Percentiles rank a stretch among this genome's conserved stretches.
Evolutionary conservation across 2,797 vertebrate genomes (phyloP).

Genomic region (Spheniscus humboldti): DNA sequence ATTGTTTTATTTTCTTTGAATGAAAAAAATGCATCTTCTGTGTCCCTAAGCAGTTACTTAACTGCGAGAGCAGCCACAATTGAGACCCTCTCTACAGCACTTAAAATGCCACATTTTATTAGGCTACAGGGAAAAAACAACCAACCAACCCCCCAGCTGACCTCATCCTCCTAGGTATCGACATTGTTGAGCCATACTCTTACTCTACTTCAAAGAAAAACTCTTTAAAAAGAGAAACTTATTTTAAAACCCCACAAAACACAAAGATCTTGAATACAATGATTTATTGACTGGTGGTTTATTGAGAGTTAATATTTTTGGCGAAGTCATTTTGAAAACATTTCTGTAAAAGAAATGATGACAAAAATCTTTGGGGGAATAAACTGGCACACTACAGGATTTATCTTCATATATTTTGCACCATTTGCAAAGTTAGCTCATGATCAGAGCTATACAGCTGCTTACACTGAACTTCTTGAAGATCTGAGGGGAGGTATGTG

Average conservation of each 20-base stretch:
- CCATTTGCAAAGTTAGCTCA: not conserved
- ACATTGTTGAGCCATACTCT: not conserved
- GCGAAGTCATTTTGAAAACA: not conserved
- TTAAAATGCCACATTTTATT: slow-evolving; percentile 52
- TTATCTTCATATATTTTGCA: not conserved
- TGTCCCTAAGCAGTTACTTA: not conserved
- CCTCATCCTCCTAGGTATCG: not conserved
- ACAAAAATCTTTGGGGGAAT: not conserved
- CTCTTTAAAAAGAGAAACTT: not conserved
- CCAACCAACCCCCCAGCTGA: not conserved
- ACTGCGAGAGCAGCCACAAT: not conserved
- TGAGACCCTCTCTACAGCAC: not conserved
- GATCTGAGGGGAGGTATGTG: not conserved
- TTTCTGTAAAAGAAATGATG: not conserved
- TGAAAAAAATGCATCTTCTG: not conserved
- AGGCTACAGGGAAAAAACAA: not conserved
- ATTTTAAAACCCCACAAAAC: not conserved
- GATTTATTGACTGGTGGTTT: not conserved
- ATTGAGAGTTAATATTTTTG: not conserved
- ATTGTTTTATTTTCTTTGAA: not conserved
- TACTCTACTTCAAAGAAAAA: not conserved
- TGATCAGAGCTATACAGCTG: slow-evolving; percentile 7
- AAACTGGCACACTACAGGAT: not conserved
- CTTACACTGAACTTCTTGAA: slow-evolving; percentile 7
- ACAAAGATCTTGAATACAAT: not conserved